Evolutionary conservation across 2,113 vertebrate species (phyloP), one percentile per base, ranked within the genome.

Genomic region (Meleagris gallopavo): DNA sequence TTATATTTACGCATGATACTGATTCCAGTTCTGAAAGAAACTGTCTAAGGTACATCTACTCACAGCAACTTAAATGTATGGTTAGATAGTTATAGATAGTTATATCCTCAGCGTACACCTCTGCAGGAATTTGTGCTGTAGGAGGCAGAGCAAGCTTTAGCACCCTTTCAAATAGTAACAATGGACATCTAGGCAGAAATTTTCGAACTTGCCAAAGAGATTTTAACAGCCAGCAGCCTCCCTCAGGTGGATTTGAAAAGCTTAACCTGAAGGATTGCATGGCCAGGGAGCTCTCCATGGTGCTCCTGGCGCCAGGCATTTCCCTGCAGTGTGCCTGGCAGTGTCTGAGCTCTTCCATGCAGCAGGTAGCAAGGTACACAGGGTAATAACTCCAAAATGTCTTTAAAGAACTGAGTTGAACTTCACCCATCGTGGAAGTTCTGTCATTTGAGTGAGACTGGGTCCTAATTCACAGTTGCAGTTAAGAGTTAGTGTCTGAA

Each of bases 241-340:
- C 32, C 14, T 3, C 2, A 25, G 19, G 24, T 4, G 30, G 65
- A 4, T 25, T 8, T 17, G 50, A 8, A 24, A 14, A 36, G 50
- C 65, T 71, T 13, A 7, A 0, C 11, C 13, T 6, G 4, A 4
- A 17, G 61, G 22, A 3, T 34, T 60, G 9, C 30, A 4, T 2
- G 15, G 12, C 11, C 1, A 0, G 36, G 25, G 20, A 94, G 90
- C 92, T 96, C 85, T 95, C 92, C 92, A 57, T 77, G 73, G 92
- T 95, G 76, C 90, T 91, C 61, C 3, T 0, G 0, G 13, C 2
- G 0, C 12, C 0, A 8, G 12, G 15, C 54, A 14, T 12, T 9
- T 6, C 10, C 34, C 5, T 0, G 0, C 3, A 0, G 9, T 2
- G 25, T 29, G 2, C 4, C 38, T 11, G 21, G 19, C 55, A 38